Conservation (phyloP, 1,140 invertebrate species). For the Anagrus nilaparvatae region DNA sequence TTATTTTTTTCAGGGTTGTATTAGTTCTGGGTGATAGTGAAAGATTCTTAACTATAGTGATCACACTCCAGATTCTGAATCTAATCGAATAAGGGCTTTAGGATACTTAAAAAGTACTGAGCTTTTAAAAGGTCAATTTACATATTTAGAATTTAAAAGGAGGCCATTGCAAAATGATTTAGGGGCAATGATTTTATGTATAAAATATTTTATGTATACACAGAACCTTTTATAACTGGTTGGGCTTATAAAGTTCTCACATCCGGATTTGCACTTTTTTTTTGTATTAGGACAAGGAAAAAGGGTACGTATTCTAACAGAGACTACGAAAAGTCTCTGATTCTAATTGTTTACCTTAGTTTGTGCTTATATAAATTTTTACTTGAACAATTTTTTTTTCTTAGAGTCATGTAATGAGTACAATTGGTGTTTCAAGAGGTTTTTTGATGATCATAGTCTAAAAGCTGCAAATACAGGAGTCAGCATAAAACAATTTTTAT, state of each 20-base stretch:
- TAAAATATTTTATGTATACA: no score
- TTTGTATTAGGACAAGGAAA: constrained; percentile 71
- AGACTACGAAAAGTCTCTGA: no score
- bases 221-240: constrained; percentile 71
- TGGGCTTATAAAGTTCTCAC: constrained; percentile 72
- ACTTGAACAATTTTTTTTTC: constrained; percentile 19
- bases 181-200: constrained; percentile 64
- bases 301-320: constrained; percentile 50
- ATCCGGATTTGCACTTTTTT: constrained; percentile 63
- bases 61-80: constrained; percentile 40
- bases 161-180: constrained; percentile 58
- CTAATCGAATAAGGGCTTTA: constrained; percentile 35
- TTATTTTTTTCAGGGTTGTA: constrained; percentile 22
- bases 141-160: constrained; percentile 60
- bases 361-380: no score
- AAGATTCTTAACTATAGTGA: constrained; percentile 34
- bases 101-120: constrained; percentile 40
- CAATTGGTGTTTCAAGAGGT: constrained; percentile 78
- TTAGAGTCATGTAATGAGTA: constrained; percentile 69
- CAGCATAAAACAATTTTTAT: constrained; percentile 73
- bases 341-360: constrained; percentile 3
- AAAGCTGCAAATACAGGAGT: constrained; percentile 60
- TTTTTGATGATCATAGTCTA: constrained; percentile 80
- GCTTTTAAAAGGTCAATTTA: constrained; percentile 61
- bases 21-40: constrained; percentile 31